phyloP scores from a whole-genome alignment of 2,888 invertebrate genomes.

The Dorcus hopei region DNA sequence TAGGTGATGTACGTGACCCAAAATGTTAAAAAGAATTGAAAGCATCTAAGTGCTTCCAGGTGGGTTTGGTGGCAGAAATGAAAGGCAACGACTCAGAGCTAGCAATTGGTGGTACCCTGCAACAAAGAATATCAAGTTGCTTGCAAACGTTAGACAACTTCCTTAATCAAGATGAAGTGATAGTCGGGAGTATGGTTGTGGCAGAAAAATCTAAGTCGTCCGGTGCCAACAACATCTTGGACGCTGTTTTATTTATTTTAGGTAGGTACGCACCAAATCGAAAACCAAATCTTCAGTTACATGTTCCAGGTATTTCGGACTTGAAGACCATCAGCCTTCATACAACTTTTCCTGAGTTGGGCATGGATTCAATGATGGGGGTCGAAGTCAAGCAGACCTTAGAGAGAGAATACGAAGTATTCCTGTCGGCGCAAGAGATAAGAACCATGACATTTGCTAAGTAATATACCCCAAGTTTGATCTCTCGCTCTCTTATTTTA shows the following conservation, averaged over 20 bases:
- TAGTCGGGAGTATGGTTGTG: slow-evolving; percentile 65
- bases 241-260: slow-evolving; percentile 62
- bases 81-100: slow-evolving; percentile 19
- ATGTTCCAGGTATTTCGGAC: slow-evolving; percentile 65
- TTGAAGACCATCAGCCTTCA: slow-evolving; percentile 67
- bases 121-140: slow-evolving; percentile 43
- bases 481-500: background rate
- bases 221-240: slow-evolving; percentile 50
- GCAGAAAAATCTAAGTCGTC: slow-evolving; percentile 64
- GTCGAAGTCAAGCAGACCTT: slow-evolving; percentile 95
- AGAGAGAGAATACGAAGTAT: no score
- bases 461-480: background rate
- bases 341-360: slow-evolving; percentile 81
- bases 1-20: slow-evolving; percentile 46
- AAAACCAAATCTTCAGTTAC: slow-evolving; percentile 59
- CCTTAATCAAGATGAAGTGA: slow-evolving; percentile 61
- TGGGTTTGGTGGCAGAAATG: slow-evolving; percentile 62
- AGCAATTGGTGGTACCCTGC: slow-evolving; percentile 35
- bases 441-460: slow-evolving; percentile 74
- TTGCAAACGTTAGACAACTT: slow-evolving; percentile 64
- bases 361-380: slow-evolving; percentile 96
- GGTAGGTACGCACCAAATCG: slow-evolving; percentile 52
- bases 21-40: background rate
- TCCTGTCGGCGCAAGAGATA: slow-evolving; percentile 82
- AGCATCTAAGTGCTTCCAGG: slow-evolving; percentile 35